Conservation (phyloP, 30 jellyfish, hydroid and myxozoan genomes). For the Pelagia noctiluca region DNA sequence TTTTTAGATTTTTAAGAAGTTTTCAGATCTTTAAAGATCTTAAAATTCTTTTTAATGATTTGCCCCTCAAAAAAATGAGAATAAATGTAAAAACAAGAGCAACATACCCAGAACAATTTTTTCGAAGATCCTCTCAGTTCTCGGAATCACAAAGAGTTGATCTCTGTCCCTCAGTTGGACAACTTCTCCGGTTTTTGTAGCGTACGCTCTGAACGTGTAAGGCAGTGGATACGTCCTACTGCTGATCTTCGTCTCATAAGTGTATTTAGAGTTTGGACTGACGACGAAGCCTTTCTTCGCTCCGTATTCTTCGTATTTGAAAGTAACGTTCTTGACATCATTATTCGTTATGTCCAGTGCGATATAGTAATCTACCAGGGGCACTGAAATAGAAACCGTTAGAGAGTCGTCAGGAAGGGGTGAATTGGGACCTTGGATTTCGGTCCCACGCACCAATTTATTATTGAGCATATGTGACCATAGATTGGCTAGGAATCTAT, state of each 20-base stretch:
- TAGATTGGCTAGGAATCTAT: too few species aligned
- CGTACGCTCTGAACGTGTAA: constrained; percentile 16
- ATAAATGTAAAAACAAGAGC: too few species aligned
- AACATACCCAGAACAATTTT: constrained; percentile 25
- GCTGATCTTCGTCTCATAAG: background rate
- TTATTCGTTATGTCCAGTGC: constrained; percentile 15
- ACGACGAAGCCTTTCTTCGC: background rate
- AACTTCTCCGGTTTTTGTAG: background rate
- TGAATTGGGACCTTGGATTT: too few species aligned
- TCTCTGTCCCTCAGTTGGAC: constrained; percentile 19
- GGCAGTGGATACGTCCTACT: constrained; percentile 33
- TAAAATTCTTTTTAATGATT: too few species aligned
- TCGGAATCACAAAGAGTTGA: constrained; percentile 21
- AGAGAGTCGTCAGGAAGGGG: background rate
- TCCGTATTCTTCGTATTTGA: constrained; percentile 11
- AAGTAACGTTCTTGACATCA: background rate
- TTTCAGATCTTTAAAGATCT: too few species aligned
- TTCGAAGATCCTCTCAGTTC: constrained; percentile 20
- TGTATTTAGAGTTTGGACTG: background rate
- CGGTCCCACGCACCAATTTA: too few species aligned
- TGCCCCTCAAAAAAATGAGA: too few species aligned
- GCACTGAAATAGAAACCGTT: background rate
- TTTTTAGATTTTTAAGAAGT: too few species aligned
- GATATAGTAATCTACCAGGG: constrained; percentile 5
- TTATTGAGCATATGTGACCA: too few species aligned